These are phyloP conservation scores for Harpagoxenus sublaevis DNA, from an alignment of 2,888 invertebrate genomes.

Conservation along the genomic window DNA sequence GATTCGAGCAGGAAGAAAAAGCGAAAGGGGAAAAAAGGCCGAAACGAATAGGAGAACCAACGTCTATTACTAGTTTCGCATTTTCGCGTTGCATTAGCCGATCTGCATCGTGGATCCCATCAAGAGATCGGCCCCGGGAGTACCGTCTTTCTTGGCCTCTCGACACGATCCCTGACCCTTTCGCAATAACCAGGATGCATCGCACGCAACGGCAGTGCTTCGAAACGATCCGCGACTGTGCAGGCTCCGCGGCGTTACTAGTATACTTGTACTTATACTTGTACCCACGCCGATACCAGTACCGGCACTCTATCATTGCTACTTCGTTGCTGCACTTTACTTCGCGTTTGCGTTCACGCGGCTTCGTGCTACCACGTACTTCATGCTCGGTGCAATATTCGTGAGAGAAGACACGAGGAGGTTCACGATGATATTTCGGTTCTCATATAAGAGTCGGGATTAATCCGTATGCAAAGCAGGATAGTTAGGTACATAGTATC, in stretches of 20 bases:
- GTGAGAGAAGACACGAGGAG: constrained; percentile 36
- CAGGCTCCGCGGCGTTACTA: constrained; percentile 46
- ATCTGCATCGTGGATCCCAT: constrained; percentile 72
- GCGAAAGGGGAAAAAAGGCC: background rate
- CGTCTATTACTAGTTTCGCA: constrained; percentile 43
- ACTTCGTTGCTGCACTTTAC: constrained; percentile 53
- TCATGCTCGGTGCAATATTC: background rate
- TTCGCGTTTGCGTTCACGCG: constrained; percentile 40
- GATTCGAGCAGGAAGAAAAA: constrained; percentile 11
- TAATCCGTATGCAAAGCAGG: constrained; percentile 42
- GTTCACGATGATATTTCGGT: constrained; percentile 43
- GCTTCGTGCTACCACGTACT: constrained; percentile 51
- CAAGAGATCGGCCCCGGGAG: constrained; percentile 68
- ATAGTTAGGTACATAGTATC: constrained; percentile 10
- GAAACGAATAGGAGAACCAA: constrained; percentile 30
- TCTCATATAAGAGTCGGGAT: constrained; percentile 14
- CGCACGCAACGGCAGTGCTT: constrained; percentile 67
- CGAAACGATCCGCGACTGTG: constrained; percentile 55
- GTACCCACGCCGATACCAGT: constrained; percentile 56
- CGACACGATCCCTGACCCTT: constrained; percentile 73
- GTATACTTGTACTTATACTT: constrained; percentile 55
- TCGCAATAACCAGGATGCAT: constrained; percentile 62
- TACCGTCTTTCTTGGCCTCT: constrained; percentile 57
- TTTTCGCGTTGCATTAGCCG: constrained; percentile 67
- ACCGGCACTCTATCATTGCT: constrained; percentile 57